Evolutionary conservation across 2,888 invertebrate genomes (phyloP).

Genomic region (Lucinisca nassula): DNA sequence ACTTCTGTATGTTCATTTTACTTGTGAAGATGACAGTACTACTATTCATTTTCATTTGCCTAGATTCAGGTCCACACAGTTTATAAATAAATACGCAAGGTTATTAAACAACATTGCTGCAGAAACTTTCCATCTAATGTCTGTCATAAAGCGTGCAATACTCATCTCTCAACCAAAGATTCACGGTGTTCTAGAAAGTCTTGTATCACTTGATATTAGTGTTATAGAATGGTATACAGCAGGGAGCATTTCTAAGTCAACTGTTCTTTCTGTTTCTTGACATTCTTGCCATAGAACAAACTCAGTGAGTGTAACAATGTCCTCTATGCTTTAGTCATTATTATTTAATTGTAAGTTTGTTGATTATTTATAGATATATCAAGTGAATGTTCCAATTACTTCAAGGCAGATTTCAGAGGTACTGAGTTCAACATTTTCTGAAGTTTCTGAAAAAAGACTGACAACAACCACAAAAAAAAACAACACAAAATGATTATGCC

Average conservation of each 20-base stretch:
- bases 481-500: no score
- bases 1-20: no score
- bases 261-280: neutral
- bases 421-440: no score
- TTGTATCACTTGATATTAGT: neutral
- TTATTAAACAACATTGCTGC: no score
- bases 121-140: no score
- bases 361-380: conserved; percentile 4
- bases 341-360: conserved; percentile 11
- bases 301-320: neutral
- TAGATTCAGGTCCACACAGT: no score
- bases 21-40: no score
- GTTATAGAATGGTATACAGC: neutral
- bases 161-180: neutral
- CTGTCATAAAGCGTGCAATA: neutral
- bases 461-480: no score
- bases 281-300: neutral
- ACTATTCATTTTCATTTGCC: no score
- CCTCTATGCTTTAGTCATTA: neutral
- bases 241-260: neutral
- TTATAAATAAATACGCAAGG: no score
- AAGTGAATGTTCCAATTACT: neutral
- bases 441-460: no score
- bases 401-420: no score
- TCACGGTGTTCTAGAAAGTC: neutral